phyloP scores from a whole-genome alignment of 2,888 invertebrate species.

The Macropis europaea region DNA sequence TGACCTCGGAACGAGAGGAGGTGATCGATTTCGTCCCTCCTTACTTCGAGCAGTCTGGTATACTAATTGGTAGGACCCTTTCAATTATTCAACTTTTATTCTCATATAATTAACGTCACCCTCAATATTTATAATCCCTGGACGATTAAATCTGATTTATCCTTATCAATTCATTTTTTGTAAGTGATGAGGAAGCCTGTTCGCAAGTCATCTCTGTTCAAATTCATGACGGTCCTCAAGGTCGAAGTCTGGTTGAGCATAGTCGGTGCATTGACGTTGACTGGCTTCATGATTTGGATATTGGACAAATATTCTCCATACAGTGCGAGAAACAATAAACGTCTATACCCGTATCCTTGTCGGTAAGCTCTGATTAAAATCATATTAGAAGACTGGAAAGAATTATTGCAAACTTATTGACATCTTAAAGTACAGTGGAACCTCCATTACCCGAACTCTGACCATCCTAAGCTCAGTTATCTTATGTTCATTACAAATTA shows the following conservation, averaged over 20 bases:
- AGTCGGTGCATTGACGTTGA: constrained; percentile 89
- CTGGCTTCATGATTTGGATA: constrained; percentile 93
- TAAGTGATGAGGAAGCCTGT: constrained; percentile 91
- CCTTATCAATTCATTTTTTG: constrained; percentile 4
- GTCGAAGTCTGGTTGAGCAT: constrained; percentile 95
- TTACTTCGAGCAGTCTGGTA: constrained; percentile 95
- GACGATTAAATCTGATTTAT: not conserved
- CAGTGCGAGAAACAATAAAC: constrained; percentile 91
- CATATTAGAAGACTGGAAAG: too few relatives aligned
- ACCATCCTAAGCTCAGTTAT: too few relatives aligned
- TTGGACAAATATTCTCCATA: constrained; percentile 95
- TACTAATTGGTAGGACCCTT: constrained; percentile 87
- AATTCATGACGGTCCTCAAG: constrained; percentile 95
- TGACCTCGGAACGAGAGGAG: constrained; percentile 95
- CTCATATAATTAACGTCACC: not conserved
- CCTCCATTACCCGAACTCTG: too few relatives aligned
- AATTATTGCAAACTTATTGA: too few relatives aligned
- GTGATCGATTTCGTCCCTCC: constrained; percentile 95
- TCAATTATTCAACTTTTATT: not conserved
- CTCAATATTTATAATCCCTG: not conserved
- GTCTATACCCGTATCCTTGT: constrained; percentile 89
- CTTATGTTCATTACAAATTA: too few relatives aligned
- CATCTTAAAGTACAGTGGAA: too few relatives aligned
- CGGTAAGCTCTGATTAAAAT: constrained; percentile 77
- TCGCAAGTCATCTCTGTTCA: constrained; percentile 91